Evolutionary conservation across 1,140 invertebrate species (phyloP), one percentile per base, ranked within the genome.

Genomic region (Heliconius himera): DNA sequence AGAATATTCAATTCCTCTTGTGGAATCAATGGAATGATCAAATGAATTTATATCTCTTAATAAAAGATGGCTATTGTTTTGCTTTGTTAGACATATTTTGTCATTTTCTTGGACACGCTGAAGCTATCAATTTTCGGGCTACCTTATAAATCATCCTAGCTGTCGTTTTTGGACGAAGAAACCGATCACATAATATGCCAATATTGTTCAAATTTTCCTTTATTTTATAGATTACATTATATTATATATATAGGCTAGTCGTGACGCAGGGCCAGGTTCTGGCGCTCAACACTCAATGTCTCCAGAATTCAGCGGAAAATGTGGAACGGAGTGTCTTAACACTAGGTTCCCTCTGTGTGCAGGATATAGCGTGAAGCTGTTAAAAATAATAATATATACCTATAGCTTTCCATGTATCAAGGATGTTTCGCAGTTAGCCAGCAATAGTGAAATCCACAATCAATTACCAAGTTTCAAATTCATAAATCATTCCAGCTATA

Each of bases 111-210:
- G 80, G 86, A 84, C 85, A 85, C 74, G 78, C 54, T 66, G 51
- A 79, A 76, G 86, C 87, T 91, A 93, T 93, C 88, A 90, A 91
- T 93, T 91, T 86, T 86, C 85, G 80, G 77, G 49, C 73, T 87
- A 84, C 84, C 85, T 84, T 88, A 93, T 93, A 93, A 90, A 91
- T 89, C 89, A 91, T 93, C 85, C 82, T 60, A 79, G 83, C 84
- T 88, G 89, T 89, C 89, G 83, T 74, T 83, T 73, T 74, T 74
- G 33, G 83, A 56, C 79, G 81, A 82, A 79, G 81, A 81, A 86
- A 83, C 82, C 85, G 83, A 85, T 83, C 74, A 79, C 82, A 81
- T 83, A 83, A 75, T 85, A 56, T 74, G 73, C 77, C 81, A 84
- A 83, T 85, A 82, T 82, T 66, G 11, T 13, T 16, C 11, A 26